Evolutionary conservation across 2,113 vertebrate species (phyloP), one percentile per base, ranked within the genome.

Genomic region (Bos javanicus): DNA sequence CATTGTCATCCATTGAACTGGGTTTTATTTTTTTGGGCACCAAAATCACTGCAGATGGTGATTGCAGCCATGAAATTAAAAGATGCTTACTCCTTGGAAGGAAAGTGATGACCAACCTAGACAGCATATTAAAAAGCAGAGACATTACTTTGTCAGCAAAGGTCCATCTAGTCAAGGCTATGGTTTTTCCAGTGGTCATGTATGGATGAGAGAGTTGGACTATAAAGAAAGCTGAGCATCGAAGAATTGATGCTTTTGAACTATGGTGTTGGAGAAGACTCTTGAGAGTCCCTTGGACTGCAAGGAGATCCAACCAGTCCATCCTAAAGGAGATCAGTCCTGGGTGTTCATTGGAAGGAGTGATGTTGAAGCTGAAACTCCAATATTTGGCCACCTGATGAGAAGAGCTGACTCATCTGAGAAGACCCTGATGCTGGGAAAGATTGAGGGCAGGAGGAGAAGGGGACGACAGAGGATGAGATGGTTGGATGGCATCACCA

Each of bases 161-260:
- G 64, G 64, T 71, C n/a, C 9, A 0, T 71, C n/a, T 71, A 71
- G n/a, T 71, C 64, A 71, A 36, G 9, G 17, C 64, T 36, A 21
- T 4, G 4, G 17, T 36, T 71, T 71, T 11, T 71, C 64, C 17
- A 71, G 64, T 11, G 1, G 64, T 36, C 64, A 71, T 36, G n/a
- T 11, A 36, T 36, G 17, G n/a, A 36, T 11, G n/a, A 36, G n/a
- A 71, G 64, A 21, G 17, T 67, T 67, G 64, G 64, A 71, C 64
- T 36, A 2, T 71, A 11, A 71, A 36, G 17, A 71, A 36, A 36
- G n/a, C 9, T 36, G 19, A 71, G 4, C 0, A 0, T n/a, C 0
- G 0, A 36, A 71, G n/a, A 64, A 71, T 11, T 71, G 64, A 71
- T 71, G n/a, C 17, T 71, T 71, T 71, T 71, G 64, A 21, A 71